Base-by-base conservation (phyloP, 2,797 vertebrate genomes). In the Sphenopsis melanotis region DNA sequence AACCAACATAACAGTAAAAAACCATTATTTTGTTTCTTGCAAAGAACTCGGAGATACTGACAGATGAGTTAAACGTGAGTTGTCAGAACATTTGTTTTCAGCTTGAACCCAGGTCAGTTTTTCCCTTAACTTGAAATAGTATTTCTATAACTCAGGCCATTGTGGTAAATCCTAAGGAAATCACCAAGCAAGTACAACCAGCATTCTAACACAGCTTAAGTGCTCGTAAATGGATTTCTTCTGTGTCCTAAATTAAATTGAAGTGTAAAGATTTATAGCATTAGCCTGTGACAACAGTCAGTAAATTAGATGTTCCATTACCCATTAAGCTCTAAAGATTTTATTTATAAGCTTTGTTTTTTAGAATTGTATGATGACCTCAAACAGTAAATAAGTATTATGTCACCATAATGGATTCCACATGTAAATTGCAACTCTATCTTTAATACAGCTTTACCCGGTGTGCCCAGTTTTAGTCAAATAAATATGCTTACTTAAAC, bases 61-160 rank as follows among this genome's bases (percentile, higher is more conserved):
- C 78, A 93, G 55, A 57, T 89, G 75, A 95, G 46, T 75, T 89
- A 89, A 95, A 92, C 71, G 55, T 24, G 41, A 93, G 24, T 52
- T 87, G 93, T 80, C 94, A 95, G 81, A 92, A 77, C 75, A 89
- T 93, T 91, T 87, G 53, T 89, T 94, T 92, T 92, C 76, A 71
- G 53, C 46, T 85, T 93, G 82, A 94, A 94, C 78, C 9, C 49
- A 44, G 81, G 81, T 93, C 93, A 93, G 50, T 61, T 90, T 79
- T 92, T 75, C 39, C 47, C 55, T 87, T 68, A 69, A 71, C 71
- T 87, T 81, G 83, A 90, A 95, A 92, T 30, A 83, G 41, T 89
- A 37, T 91, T 94, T 85, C 53, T 87, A 0, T 61, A 91, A 77
- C 53, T 65, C 23, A 22, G 42, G 71, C 84, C 87, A 83, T 21